Evolutionary conservation across 2,888 invertebrate genomes (phyloP), one percentile per base, ranked within the genome.

Genomic region (Ophion obscuratus): DNA sequence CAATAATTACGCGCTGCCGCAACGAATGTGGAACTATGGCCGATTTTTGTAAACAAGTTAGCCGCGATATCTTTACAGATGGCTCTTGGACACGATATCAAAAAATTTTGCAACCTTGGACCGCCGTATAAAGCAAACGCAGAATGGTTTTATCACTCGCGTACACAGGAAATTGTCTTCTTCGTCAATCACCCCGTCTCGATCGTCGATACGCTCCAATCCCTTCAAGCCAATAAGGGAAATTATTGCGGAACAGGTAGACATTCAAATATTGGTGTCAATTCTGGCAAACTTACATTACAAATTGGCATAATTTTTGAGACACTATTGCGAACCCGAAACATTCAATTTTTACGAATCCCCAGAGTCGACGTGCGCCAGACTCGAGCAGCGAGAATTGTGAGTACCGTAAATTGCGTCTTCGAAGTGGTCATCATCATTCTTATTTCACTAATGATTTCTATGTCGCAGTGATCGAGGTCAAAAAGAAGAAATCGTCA

Each of bases 41-140:
- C 11, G 53, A 53, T 53, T 53, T 53, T 53, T 2, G 3, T 17
- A 5, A 53, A 53, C 53, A 53, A 53, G 5, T 53, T 4, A 5
- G 53, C 17, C 17, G 53, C 53, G 5, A 36, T 57, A 59, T 85
- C 75, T 78, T 85, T 87, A 3, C 68, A 94, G 94, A 67, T 94
- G 94, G 94, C 62, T 94, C 36, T 83, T 94, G 64, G 92, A 93
- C 62, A 92, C 90, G 36, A 90, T 94, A 88, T 68, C 89, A 3
- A 91, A 90, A 67, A 92, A 93, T 83, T 94, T 94, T 75, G 76
- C 88, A 9, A 87, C 87, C 44, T 76, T 94, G 10, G 91, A 93
- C 78, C 89, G 81, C 83, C 91, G 91, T 61, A 88, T 92, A 3
- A 92, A 91, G 84, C 87, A 90, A n/a, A 87, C 89, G 14, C 92